A percentile compares a stretch with the other conserved stretches of the same genome.
Evolutionary conservation across 2,113 vertebrate species (phyloP).

Genomic region (Edolisoma coerulescens): DNA sequence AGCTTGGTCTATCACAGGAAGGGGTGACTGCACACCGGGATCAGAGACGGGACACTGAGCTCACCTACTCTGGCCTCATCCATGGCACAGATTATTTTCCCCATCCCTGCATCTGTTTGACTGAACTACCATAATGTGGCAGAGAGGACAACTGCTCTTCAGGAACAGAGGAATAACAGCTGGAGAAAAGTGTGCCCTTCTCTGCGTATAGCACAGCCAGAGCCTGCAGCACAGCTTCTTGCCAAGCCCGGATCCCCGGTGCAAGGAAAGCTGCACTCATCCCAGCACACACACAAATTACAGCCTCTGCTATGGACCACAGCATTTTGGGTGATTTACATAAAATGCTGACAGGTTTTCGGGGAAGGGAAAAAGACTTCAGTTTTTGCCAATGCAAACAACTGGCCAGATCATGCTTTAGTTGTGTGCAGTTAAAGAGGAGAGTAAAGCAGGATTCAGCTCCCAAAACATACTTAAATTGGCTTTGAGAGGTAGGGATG

Average conservation of each 20-base stretch:
- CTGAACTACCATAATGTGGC: neutral
- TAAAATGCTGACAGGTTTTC: slow-evolving; percentile 21
- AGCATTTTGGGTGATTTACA: slow-evolving; percentile 1
- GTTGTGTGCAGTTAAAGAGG: neutral
- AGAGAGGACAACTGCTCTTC: neutral
- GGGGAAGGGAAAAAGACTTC: neutral
- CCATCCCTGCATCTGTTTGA: neutral
- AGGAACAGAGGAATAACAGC: neutral
- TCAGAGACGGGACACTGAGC: neutral
- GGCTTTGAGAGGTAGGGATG: neutral
- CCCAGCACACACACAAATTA: neutral
- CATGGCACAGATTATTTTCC: neutral
- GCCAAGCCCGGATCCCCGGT: neutral
- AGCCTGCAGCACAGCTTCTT: neutral
- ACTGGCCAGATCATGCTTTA: neutral
- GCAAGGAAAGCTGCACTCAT: neutral
- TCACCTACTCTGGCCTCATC: neutral
- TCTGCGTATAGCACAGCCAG: neutral
- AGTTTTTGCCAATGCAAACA: slow-evolving; percentile 25
- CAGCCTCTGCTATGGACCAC: neutral
- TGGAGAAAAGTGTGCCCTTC: neutral
- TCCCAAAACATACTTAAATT: neutral
- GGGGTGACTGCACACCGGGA: neutral
- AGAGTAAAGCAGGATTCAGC: neutral
- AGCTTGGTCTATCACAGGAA: neutral